These are phyloP conservation scores for Apomyelois bistriatella DNA, from an alignment of 2,888 invertebrate genomes.

Conservation along the genomic window DNA sequence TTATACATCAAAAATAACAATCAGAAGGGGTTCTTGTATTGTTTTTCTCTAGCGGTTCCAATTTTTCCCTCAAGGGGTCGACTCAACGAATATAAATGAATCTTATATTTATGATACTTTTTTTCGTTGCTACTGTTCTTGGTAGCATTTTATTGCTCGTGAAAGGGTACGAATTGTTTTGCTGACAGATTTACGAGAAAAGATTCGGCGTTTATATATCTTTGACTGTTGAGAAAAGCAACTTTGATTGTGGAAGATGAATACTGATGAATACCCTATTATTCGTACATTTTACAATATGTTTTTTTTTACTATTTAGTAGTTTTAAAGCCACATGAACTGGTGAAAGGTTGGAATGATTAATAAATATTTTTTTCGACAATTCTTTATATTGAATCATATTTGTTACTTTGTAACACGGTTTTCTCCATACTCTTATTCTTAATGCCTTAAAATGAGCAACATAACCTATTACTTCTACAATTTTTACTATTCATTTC, in stretches of 20 bases:
- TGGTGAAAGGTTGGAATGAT: too few relatives aligned
- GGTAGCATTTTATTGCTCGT: constrained; percentile 77
- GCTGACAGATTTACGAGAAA: constrained; percentile 78
- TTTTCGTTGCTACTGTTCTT: constrained; percentile 67
- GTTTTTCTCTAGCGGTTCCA: constrained; percentile 53
- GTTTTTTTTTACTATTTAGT: too few relatives aligned
- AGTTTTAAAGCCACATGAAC: too few relatives aligned
- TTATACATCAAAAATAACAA: constrained; percentile 25
- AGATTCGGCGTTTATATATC: constrained; percentile 75
- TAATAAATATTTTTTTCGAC: too few relatives aligned
- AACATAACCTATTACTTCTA: too few relatives aligned
- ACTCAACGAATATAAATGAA: constrained; percentile 77
- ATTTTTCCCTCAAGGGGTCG: constrained; percentile 58
- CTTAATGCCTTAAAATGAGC: too few relatives aligned
- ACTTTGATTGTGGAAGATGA: constrained; percentile 39
- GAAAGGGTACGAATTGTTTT: constrained; percentile 79
- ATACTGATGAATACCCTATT: constrained; percentile 26
- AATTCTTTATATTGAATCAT: too few relatives aligned
- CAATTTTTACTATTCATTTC: too few relatives aligned
- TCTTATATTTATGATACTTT: constrained; percentile 79
- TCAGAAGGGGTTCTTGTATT: constrained; percentile 33
- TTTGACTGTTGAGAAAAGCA: constrained; percentile 52
- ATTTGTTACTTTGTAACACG: too few relatives aligned
- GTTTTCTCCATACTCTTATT: too few relatives aligned
- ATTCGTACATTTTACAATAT: neutral